Percentiles rank a stretch among this genome's conserved stretches.
These are phyloP conservation scores for Cliona cf. orientalis DNA, from an alignment of 37 sponge, comb jelly and placozoan genomes.

Conservation along the genomic window DNA sequence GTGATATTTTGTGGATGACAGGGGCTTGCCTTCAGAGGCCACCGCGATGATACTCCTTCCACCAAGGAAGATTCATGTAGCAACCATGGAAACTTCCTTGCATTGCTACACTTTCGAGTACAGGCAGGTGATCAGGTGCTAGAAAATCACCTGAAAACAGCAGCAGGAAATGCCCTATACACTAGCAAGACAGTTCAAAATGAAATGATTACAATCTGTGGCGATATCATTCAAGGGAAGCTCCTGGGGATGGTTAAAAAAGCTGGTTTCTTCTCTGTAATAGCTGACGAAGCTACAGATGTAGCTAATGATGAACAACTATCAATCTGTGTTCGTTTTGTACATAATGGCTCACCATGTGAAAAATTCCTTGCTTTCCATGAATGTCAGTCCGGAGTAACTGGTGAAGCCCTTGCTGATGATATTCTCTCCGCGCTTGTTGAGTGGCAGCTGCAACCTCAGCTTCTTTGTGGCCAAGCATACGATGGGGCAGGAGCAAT, in stretches of 20 bases:
- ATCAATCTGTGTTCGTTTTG: constrained; percentile 58
- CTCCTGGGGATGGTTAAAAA: constrained; percentile 32
- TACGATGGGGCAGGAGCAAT: constrained; percentile 74
- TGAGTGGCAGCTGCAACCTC: constrained; percentile 53
- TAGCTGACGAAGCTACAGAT: constrained; percentile 78
- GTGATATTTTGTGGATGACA: constrained; percentile 62
- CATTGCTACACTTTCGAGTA: constrained; percentile 56
- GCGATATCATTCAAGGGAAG: constrained; percentile 47
- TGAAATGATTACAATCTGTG: constrained; percentile 61
- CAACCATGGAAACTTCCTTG: constrained; percentile 70
- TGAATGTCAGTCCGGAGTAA: constrained; percentile 71
- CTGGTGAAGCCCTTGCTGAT: constrained; percentile 69
- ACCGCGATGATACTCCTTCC: constrained; percentile 53
- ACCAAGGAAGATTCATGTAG: constrained; percentile 5
- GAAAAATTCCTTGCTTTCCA: constrained; percentile 68
- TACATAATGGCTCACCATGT: constrained; percentile 43
- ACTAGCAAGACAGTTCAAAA: constrained; percentile 64
- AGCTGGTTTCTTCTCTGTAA: constrained; percentile 55
- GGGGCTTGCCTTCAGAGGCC: constrained; percentile 60
- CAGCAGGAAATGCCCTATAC: constrained; percentile 58
- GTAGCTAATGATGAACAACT: constrained; percentile 66
- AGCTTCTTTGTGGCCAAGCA: constrained; percentile 71
- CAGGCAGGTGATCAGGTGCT: constrained; percentile 57
- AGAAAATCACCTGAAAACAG: constrained; percentile 50
- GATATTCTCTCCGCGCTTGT: constrained; percentile 52